A percentile compares a stretch with the other conserved stretches of the same genome.
Evolutionary conservation across 2,888 invertebrate genomes (phyloP).

Genomic region (Gortyna flavago): DNA sequence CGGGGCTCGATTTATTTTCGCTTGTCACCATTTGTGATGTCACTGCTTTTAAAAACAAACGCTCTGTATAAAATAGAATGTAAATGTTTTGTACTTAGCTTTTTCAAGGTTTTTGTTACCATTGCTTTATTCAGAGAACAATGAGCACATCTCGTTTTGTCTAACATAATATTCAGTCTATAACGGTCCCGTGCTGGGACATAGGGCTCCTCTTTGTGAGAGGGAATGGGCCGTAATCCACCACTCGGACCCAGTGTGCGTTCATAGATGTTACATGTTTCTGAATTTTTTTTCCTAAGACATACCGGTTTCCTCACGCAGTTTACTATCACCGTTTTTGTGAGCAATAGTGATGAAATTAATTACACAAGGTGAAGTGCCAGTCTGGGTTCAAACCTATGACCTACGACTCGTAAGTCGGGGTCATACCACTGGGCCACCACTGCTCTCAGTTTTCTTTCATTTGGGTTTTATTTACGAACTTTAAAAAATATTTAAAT

Average conservation of each 20-base stretch:
- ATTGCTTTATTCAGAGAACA: background rate
- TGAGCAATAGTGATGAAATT: background rate
- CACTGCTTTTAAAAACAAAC: conserved; percentile 21
- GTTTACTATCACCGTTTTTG: background rate
- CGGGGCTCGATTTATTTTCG: conserved; percentile 45
- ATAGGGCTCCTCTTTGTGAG: background rate
- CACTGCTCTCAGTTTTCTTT: background rate
- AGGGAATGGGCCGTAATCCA: background rate
- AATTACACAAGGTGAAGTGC: background rate
- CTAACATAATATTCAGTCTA: background rate
- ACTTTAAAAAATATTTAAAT: conserved; percentile 15
- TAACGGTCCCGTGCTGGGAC: background rate
- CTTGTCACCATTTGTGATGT: conserved; percentile 37
- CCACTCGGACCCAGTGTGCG: too few species aligned
- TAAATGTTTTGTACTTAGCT: conserved; percentile 10
- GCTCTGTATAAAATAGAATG: background rate
- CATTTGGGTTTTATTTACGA: background rate
- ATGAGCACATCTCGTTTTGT: conserved; percentile 9
- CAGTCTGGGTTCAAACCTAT: background rate
- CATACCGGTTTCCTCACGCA: background rate
- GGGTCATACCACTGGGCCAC: background rate
- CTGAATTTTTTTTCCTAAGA: background rate
- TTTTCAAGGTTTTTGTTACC: conserved; percentile 4
- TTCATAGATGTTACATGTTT: background rate
- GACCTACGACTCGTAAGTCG: background rate